phyloP scores from a whole-genome alignment of 2,797 vertebrate species.

The Coracias cyanogaster region DNA sequence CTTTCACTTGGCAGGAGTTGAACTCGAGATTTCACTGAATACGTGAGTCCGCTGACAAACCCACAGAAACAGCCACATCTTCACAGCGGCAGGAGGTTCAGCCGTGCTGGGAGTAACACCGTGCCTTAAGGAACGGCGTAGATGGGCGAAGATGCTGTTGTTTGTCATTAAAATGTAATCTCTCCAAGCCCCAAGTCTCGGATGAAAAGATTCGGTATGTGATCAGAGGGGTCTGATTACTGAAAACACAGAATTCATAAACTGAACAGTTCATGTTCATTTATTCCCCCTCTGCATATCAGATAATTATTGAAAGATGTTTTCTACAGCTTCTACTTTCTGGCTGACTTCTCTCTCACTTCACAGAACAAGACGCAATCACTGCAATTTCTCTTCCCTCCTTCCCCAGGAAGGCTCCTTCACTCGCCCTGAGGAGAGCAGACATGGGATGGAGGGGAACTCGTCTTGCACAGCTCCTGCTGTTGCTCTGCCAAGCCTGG shows the following conservation, averaged over 20 bases:
- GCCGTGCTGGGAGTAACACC: background rate
- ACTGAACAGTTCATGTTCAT: background rate
- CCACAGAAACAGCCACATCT: background rate
- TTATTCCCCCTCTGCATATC: background rate
- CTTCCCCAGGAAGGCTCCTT: fast-evolving
- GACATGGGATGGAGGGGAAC: background rate
- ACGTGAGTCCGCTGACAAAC: background rate
- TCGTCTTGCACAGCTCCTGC: fast-evolving
- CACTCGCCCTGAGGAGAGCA: background rate
- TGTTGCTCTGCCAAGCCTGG: fast-evolving
- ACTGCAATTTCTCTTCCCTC: background rate
- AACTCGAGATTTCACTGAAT: background rate
- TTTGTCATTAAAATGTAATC: background rate
- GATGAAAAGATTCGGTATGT: background rate
- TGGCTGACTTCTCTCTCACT: background rate
- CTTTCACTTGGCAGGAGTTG: background rate
- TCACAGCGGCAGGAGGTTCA: background rate
- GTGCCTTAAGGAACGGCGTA: background rate
- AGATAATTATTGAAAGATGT: background rate
- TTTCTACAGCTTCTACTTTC: background rate
- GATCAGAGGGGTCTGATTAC: background rate
- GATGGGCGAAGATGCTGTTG: background rate
- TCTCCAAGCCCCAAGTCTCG: background rate
- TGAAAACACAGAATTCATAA: constrained; percentile 1
- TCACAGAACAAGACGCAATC: fast-evolving